These are phyloP conservation scores for Trissolcus japonicus DNA, from an alignment of 2,888 invertebrate species.

Conservation along the genomic window DNA sequence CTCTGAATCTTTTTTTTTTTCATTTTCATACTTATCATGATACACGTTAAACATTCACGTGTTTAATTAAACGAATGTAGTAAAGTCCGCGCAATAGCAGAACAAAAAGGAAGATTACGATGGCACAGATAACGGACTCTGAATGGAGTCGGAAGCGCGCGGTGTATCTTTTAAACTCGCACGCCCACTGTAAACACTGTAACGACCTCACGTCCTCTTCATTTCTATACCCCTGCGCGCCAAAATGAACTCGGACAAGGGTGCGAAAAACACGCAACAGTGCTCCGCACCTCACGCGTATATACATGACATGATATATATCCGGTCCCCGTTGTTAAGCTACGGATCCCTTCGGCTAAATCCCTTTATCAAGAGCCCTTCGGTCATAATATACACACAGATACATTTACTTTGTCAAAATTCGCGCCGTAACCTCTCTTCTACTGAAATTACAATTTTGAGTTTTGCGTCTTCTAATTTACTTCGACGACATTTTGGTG, in stretches of 20 bases:
- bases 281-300: constrained; percentile 28
- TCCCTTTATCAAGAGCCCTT: constrained; percentile 53
- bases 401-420: constrained; percentile 33
- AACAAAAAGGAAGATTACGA: constrained; percentile 38
- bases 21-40: no score
- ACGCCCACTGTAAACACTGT: constrained; percentile 48
- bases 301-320: constrained; percentile 44
- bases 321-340: constrained; percentile 43
- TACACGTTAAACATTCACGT: neutral
- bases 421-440: constrained; percentile 32
- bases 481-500: no score
- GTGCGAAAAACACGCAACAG: constrained; percentile 55
- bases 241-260: constrained; percentile 47
- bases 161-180: constrained; percentile 41
- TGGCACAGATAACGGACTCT: constrained; percentile 33
- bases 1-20: no score
- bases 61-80: constrained; percentile 45
- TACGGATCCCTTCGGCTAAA: constrained; percentile 41
- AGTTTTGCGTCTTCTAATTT: neutral
- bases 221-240: constrained; percentile 32
- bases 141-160: constrained; percentile 26
- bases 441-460: neutral
- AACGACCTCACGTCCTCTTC: constrained; percentile 52
- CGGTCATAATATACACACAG: constrained; percentile 28
- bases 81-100: constrained; percentile 19